A percentile compares a stretch with the other conserved stretches of the same genome.
phyloP scores from a whole-genome alignment of 2,888 invertebrate species.

The Hemithea aestivaria region DNA sequence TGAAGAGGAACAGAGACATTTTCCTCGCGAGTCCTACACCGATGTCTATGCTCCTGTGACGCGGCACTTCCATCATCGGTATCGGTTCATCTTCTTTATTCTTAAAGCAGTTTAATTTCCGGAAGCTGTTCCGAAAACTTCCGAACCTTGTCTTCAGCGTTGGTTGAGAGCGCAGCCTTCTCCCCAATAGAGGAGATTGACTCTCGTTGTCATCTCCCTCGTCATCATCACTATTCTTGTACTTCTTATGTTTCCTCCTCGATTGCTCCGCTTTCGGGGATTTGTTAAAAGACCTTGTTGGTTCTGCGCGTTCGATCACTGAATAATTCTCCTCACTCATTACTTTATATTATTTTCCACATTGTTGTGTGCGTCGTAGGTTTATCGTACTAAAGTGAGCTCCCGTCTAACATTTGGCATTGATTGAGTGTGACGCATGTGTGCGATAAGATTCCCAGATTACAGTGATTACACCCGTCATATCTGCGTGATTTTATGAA shows the following conservation, averaged over 20 bases:
- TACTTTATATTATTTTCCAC: slow-evolving; percentile 46
- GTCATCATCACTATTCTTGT: slow-evolving; percentile 24
- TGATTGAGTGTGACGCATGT: slow-evolving; percentile 70
- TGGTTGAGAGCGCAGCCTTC: slow-evolving; percentile 43
- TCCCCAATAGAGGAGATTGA: slow-evolving; percentile 30
- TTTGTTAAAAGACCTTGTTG: slow-evolving; percentile 38
- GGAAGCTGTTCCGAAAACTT: slow-evolving; percentile 46
- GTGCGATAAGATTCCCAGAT: slow-evolving; percentile 64
- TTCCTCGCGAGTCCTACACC: slow-evolving; percentile 62
- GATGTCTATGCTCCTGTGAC: slow-evolving; percentile 67
- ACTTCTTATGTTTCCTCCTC: slow-evolving; percentile 28
- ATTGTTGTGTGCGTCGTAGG: slow-evolving; percentile 41
- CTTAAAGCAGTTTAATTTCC: slow-evolving; percentile 57
- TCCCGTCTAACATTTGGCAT: slow-evolving; percentile 60
- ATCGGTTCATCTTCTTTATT: slow-evolving; percentile 44
- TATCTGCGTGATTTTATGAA: slow-evolving; percentile 41
- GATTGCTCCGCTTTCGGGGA: slow-evolving; percentile 23
- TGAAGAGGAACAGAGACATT: slow-evolving; percentile 65
- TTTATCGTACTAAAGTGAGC: slow-evolving; percentile 50
- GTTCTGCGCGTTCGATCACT: slow-evolving; percentile 42
- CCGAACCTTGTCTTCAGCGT: slow-evolving; percentile 46
- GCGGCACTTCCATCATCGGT: slow-evolving; percentile 52
- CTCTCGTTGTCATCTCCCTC: slow-evolving; percentile 28
- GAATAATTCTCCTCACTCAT: slow-evolving; percentile 58
- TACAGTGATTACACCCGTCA: slow-evolving; percentile 51